Percentiles rank a stretch among this genome's conserved stretches.
These are phyloP conservation scores for Philypnodon macrostomus DNA, from an alignment of 2,797 vertebrate genomes.

Conservation along the genomic window DNA sequence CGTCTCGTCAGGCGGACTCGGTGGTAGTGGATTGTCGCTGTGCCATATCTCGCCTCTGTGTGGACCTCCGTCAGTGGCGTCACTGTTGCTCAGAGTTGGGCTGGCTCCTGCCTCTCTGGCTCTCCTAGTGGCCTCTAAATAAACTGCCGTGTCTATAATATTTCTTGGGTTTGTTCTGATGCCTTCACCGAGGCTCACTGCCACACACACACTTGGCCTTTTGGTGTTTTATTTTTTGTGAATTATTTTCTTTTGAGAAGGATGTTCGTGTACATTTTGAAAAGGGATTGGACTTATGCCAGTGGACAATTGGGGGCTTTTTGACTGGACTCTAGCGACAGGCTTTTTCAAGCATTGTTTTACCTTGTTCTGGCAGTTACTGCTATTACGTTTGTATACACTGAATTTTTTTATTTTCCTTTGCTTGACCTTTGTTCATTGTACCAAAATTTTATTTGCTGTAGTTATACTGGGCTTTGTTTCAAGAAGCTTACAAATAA, in stretches of 20 bases:
- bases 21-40: constrained; percentile 81
- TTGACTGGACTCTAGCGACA: constrained; percentile 62
- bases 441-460: constrained; percentile 83
- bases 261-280: constrained; percentile 62
- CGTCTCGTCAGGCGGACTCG: constrained; percentile 66
- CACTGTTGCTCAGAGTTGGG: constrained; percentile 86
- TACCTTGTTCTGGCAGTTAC: constrained; percentile 78
- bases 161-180: constrained; percentile 91
- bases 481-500: constrained; percentile 84
- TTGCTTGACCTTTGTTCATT: constrained; percentile 80
- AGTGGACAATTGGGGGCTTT: constrained; percentile 34
- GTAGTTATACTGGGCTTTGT: constrained; percentile 88
- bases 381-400: constrained; percentile 81
- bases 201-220: constrained; percentile 71
- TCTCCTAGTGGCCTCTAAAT: constrained; percentile 87
- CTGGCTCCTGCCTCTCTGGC: constrained; percentile 86
- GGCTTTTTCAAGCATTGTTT: constrained; percentile 80
- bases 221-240: constrained; percentile 37
- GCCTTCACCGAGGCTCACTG: constrained; percentile 84
- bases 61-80: constrained; percentile 89
- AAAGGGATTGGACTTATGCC: constrained; percentile 52
- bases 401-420: constrained; percentile 86
- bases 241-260: constrained; percentile 78
- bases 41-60: constrained; percentile 84
- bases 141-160: constrained; percentile 85